Conservation (phyloP, 2,888 invertebrate species). For the Pyrochroa serraticornis region DNA sequence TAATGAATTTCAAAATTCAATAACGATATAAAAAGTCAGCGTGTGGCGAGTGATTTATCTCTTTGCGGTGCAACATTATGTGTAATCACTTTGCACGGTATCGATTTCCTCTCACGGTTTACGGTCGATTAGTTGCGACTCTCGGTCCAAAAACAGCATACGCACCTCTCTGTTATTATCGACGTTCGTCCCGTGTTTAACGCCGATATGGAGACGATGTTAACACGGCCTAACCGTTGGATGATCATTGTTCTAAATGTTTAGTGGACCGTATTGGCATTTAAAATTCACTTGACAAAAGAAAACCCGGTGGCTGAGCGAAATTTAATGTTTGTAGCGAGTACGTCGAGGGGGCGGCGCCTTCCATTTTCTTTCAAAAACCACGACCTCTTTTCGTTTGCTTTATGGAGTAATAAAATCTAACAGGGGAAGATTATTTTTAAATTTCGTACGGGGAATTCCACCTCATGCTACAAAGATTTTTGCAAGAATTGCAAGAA, state of each 20-base stretch:
- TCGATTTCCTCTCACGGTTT: slow-evolving; percentile 37
- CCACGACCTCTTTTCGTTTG: background rate
- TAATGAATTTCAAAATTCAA: too few species aligned
- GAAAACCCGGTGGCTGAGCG: slow-evolving; percentile 13
- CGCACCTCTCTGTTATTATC: slow-evolving; percentile 25
- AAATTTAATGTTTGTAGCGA: slow-evolving; percentile 13
- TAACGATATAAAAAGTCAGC: background rate
- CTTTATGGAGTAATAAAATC: slow-evolving; percentile 22
- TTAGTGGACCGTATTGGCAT: slow-evolving; percentile 34
- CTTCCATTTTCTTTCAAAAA: slow-evolving; percentile 3
- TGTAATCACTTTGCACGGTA: slow-evolving; percentile 30
- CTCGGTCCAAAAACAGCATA: slow-evolving; percentile 28
- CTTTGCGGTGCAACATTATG: slow-evolving; percentile 27
- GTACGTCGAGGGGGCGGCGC: background rate
- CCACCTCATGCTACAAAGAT: slow-evolving; percentile 35
- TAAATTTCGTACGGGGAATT: slow-evolving; percentile 37
- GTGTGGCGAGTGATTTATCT: slow-evolving; percentile 20
- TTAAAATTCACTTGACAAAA: slow-evolving; percentile 36
- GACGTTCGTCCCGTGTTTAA: slow-evolving; percentile 23
- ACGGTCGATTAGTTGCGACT: slow-evolving; percentile 34
- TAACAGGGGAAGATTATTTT: slow-evolving; percentile 31
- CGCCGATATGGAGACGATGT: slow-evolving; percentile 26
- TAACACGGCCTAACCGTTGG: slow-evolving; percentile 23
- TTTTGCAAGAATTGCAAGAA: slow-evolving; percentile 12
- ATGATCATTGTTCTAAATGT: slow-evolving; percentile 36